phyloP scores from a whole-genome alignment of 2,888 invertebrate genomes.

The Drosophila borborema region DNA sequence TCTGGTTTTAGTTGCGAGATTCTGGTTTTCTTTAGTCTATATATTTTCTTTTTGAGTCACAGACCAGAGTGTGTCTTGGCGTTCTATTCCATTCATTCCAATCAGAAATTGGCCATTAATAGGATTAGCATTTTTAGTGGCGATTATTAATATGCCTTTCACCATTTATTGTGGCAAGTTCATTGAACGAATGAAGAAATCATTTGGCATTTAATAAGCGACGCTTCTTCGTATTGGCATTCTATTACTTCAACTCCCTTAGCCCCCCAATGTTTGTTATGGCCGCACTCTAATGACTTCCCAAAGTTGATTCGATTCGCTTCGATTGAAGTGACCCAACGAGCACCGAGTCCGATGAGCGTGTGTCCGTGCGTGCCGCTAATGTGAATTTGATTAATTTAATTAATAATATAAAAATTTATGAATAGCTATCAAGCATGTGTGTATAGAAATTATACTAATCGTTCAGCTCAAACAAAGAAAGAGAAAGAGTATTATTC shows the following conservation, averaged over 20 bases:
- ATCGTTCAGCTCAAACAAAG: constrained; percentile 11
- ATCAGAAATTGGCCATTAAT: constrained; percentile 35
- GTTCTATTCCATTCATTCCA: background rate
- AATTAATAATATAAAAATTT: constrained; percentile 67
- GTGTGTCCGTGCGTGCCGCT: constrained; percentile 54
- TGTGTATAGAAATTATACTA: constrained; percentile 26
- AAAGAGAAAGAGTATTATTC: background rate
- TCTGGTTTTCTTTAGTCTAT: constrained; percentile 51
- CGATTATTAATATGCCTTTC: constrained; percentile 54
- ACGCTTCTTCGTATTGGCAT: constrained; percentile 6
- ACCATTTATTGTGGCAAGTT: constrained; percentile 56
- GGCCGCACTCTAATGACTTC: constrained; percentile 42
- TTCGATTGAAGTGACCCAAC: constrained; percentile 46
- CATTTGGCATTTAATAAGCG: constrained; percentile 27
- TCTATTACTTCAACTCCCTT: background rate
- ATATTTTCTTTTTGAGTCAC: constrained; percentile 57
- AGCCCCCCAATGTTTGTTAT: constrained; percentile 16
- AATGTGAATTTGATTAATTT: constrained; percentile 77
- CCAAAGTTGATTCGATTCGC: constrained; percentile 42
- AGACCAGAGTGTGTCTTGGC: constrained; percentile 44
- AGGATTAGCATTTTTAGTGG: constrained; percentile 57
- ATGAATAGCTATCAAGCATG: constrained; percentile 42
- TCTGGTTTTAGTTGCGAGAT: background rate
- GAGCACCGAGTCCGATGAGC: background rate
- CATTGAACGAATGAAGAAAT: constrained; percentile 59